Evolutionary conservation across 1,140 invertebrate genomes (phyloP).

Genomic region (Bombus huntii): DNA sequence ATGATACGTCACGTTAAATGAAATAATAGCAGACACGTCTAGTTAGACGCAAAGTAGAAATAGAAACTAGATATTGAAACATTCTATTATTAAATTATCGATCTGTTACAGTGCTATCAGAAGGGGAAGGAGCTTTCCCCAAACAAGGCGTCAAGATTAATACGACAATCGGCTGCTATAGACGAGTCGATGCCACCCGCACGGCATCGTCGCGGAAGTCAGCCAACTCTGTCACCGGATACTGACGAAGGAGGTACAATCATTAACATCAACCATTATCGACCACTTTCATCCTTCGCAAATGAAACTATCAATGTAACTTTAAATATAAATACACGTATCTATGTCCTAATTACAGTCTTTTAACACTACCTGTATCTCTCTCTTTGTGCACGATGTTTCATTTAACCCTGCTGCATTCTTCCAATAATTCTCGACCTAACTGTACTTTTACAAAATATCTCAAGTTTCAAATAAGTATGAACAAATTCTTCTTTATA

Average conservation of each 20-base stretch:
- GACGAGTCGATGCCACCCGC: constrained; percentile 91
- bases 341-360: background rate
- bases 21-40: background rate
- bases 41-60: background rate
- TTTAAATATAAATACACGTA: constrained; percentile 12
- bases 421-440: background rate
- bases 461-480: too few relatives aligned
- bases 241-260: constrained; percentile 83
- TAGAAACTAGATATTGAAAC: background rate
- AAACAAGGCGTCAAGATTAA: constrained; percentile 87
- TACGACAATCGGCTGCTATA: constrained; percentile 93
- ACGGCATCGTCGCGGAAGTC: constrained; percentile 86
- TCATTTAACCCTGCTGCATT: background rate
- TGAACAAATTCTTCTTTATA: background rate
- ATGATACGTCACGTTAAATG: background rate
- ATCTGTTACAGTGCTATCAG: constrained; percentile 77
- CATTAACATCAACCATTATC: constrained; percentile 15
- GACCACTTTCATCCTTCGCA: background rate
- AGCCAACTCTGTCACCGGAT: constrained; percentile 91
- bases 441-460: background rate
- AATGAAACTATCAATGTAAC: background rate
- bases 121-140: constrained; percentile 85
- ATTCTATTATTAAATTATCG: background rate
- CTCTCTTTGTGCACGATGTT: background rate
- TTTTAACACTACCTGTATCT: constrained; percentile 6